Percentiles rank a stretch among this genome's conserved stretches.
Conservation (phyloP, 2,113 vertebrate genomes). For the Nasalis larvatus region DNA sequence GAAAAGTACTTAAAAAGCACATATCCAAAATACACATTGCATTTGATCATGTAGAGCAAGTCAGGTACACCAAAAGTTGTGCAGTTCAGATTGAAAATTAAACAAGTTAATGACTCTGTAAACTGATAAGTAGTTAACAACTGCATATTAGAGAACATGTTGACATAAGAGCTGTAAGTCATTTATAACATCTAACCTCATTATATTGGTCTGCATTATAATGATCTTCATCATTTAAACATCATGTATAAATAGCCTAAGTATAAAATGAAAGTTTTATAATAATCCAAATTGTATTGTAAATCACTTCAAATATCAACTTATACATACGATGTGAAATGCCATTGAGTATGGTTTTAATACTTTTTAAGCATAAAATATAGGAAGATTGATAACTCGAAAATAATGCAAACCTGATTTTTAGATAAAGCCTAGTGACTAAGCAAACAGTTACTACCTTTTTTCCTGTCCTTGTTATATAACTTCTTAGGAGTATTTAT, state of each 20-base stretch:
- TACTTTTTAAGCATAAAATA: not conserved
- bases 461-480: not conserved
- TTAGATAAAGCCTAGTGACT: constrained; percentile 22
- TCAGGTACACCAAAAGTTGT: not conserved
- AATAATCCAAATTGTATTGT: not conserved
- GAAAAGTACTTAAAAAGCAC: not conserved
- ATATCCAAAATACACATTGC: not conserved
- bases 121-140: not conserved
- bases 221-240: not conserved
- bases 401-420: not conserved
- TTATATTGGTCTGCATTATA: not conserved
- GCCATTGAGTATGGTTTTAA: not conserved
- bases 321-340: too few relatives aligned
- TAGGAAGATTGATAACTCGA: not conserved
- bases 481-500: not conserved
- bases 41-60: not conserved
- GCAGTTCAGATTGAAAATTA: not conserved
- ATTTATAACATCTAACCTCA: not conserved
- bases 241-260: not conserved
- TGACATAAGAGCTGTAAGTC: not conserved
- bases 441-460: not conserved
- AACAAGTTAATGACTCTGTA: not conserved
- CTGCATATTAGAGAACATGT: not conserved
- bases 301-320: constrained; percentile 7
- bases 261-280: not conserved